phyloP scores from a whole-genome alignment of 2,888 invertebrate species.

The Caenorhabditis plicata region DNA sequence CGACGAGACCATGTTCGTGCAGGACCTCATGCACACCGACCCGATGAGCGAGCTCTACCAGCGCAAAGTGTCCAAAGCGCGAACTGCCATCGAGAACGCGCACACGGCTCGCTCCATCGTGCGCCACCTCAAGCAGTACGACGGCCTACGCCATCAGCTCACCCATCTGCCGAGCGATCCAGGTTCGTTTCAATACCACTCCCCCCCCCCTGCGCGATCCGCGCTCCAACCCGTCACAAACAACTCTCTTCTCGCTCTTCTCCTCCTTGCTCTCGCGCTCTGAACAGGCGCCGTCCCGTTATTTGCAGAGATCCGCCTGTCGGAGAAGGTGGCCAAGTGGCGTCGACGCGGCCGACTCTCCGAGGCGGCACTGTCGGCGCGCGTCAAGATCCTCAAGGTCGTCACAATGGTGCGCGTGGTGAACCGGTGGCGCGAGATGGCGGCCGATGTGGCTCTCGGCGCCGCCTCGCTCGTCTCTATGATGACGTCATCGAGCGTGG shows the following conservation, averaged over 20 bases:
- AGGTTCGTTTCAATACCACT: slow-evolving; percentile 12
- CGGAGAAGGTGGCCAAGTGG: slow-evolving; percentile 19
- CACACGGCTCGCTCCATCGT: slow-evolving; percentile 72
- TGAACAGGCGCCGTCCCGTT: neutral
- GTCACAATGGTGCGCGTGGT: slow-evolving; percentile 63
- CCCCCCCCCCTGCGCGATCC: slow-evolving; percentile 1
- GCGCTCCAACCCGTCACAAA: neutral
- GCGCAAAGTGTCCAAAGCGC: slow-evolving; percentile 74
- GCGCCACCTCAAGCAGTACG: slow-evolving; percentile 46
- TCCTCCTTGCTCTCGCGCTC: slow-evolving; percentile 1
- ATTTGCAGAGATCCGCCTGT: slow-evolving; percentile 32
- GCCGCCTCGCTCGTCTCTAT: slow-evolving; percentile 47
- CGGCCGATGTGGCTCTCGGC: slow-evolving; percentile 36
- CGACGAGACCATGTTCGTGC: slow-evolving; percentile 51
- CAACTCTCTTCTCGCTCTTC: neutral
- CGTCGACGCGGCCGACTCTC: slow-evolving; percentile 46
- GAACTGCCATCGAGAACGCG: slow-evolving; percentile 65
- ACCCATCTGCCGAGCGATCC: slow-evolving; percentile 35
- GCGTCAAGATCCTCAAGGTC: slow-evolving; percentile 62
- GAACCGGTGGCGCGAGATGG: slow-evolving; percentile 51
- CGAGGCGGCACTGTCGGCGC: slow-evolving; percentile 49
- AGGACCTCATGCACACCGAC: slow-evolving; percentile 84
- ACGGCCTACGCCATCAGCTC: slow-evolving; percentile 61
- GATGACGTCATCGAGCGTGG: slow-evolving; percentile 21
- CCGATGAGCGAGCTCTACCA: slow-evolving; percentile 82